Percentiles rank a stretch among this genome's conserved stretches.
Evolutionary conservation across 2,113 vertebrate species (phyloP).

Genomic region (Cololabis saira): DNA sequence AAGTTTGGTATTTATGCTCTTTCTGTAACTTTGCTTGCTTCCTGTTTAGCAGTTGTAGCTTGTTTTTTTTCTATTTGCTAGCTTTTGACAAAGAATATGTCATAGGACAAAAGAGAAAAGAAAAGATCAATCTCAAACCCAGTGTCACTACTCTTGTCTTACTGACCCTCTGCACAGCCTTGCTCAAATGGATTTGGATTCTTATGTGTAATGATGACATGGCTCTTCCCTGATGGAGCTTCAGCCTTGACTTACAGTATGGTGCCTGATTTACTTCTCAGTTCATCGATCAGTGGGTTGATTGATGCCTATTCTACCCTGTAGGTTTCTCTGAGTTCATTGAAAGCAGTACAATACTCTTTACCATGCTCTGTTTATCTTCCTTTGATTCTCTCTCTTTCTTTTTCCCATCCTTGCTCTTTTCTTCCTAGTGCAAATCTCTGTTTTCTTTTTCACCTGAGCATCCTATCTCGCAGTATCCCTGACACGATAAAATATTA

Average conservation of each 20-base stretch:
- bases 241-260: conserved; percentile 75
- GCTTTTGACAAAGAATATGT: conserved; percentile 31
- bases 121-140: conserved; percentile 30
- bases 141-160: conserved; percentile 33
- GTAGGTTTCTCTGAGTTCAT: conserved; percentile 42
- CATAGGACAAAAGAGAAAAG: conserved; percentile 14
- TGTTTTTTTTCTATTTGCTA: conserved; percentile 22
- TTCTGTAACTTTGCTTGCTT: too few species aligned
- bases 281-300: conserved; percentile 68
- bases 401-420: conserved; percentile 2
- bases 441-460: conserved; percentile 51
- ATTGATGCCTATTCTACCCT: conserved; percentile 59
- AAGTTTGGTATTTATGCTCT: too few species aligned
- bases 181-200: conserved; percentile 65
- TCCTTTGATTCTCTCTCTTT: conserved; percentile 7
- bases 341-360: conserved; percentile 44
- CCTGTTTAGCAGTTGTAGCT: neutral
- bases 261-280: conserved; percentile 74
- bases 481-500: conserved; percentile 68
- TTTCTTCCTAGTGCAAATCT: conserved; percentile 36
- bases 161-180: conserved; percentile 52
- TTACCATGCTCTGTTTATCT: conserved; percentile 41
- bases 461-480: conserved; percentile 51
- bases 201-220: conserved; percentile 76
- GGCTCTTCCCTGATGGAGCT: conserved; percentile 77